These are phyloP conservation scores for Gambusia yucatana DNA, from an alignment of 2,797 vertebrate species.

Conservation along the genomic window DNA sequence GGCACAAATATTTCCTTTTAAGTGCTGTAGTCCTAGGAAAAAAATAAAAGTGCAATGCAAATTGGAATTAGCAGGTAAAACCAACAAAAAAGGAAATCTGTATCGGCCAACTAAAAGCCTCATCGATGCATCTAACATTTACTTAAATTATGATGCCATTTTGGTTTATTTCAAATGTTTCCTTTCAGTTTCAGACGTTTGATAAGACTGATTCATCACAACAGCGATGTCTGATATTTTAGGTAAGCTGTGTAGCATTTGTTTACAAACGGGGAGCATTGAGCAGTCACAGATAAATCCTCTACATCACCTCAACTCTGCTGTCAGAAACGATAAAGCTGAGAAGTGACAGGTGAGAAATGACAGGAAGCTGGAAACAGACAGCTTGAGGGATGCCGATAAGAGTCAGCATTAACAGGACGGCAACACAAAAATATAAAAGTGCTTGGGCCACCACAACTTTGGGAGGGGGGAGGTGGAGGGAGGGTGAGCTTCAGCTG, in stretches of 20 bases:
- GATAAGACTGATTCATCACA: not conserved
- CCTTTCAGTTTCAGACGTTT: not conserved
- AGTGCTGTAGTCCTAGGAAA: not conserved
- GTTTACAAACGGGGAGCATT: conserved; percentile 14
- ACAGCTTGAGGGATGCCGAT: conserved; percentile 46
- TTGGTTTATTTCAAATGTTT: not conserved
- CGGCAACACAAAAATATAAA: conserved; percentile 28
- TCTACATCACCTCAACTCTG: conserved; percentile 25
- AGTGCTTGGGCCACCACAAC: conserved; percentile 22
- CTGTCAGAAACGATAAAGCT: conserved; percentile 58
- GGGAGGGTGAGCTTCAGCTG: conserved; percentile 29
- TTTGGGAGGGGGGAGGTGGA: too few species aligned
- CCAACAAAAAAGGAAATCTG: not conserved
- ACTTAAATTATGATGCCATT: too few species aligned
- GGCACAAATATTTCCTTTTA: not conserved
- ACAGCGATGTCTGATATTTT: not conserved
- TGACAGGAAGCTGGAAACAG: conserved; percentile 56
- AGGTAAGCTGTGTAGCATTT: not conserved
- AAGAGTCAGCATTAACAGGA: conserved; percentile 33
- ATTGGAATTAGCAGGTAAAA: not conserved
- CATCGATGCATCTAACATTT: not conserved
- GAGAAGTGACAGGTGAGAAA: conserved; percentile 72
- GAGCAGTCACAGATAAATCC: conserved; percentile 34
- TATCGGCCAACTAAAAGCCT: not conserved
- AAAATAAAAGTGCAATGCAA: not conserved